Evolutionary conservation across 92 coral and sea anemone genomes (phyloP).

Genomic region (Epizoanthus rinbou): DNA sequence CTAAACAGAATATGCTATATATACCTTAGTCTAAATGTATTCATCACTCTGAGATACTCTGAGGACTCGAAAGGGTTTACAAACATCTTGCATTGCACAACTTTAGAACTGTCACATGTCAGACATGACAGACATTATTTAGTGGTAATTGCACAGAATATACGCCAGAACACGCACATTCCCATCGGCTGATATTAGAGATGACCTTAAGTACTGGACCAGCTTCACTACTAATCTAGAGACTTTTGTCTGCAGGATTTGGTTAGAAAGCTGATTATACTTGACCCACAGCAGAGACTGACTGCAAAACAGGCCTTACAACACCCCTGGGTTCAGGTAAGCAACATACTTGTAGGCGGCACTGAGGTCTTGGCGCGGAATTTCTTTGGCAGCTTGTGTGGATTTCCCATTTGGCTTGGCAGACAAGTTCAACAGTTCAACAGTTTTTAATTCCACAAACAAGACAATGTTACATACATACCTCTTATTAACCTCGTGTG

Average conservation of each 20-base stretch:
- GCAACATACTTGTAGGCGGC: neutral
- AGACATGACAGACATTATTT: neutral
- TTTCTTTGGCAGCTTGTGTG: no score
- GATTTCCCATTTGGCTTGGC: no score
- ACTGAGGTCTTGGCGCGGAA: no score
- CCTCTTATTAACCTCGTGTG: no score
- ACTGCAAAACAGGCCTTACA: constrained; percentile 82
- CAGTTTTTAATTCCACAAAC: no score
- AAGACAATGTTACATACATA: no score
- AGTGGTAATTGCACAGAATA: neutral
- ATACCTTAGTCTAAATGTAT: neutral
- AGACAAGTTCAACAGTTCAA: no score
- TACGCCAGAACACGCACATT: neutral
- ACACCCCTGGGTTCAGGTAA: constrained; percentile 94
- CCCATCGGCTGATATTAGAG: neutral
- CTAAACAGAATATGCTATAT: no score
- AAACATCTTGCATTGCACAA: no score
- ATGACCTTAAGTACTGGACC: neutral
- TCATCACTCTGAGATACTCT: no score
- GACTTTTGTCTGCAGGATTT: constrained; percentile 64
- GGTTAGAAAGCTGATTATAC: constrained; percentile 78
- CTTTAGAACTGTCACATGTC: neutral
- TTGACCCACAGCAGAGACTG: constrained; percentile 82
- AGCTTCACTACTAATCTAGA: neutral
- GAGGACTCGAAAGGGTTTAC: no score